Percentiles rank a stretch among this genome's conserved stretches.
phyloP scores from a whole-genome alignment of 1,140 invertebrate genomes.

The Calosoma granatense region DNA sequence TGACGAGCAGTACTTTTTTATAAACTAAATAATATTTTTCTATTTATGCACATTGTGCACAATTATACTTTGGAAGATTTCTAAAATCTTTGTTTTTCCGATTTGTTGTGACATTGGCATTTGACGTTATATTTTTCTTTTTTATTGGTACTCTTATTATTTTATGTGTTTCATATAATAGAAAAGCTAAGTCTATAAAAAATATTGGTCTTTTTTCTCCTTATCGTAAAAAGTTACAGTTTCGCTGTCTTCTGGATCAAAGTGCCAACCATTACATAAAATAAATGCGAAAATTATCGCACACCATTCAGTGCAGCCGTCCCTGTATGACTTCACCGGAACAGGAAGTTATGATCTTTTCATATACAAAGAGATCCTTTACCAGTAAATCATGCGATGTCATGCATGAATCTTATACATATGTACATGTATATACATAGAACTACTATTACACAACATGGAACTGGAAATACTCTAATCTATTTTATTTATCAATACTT shows the following conservation, averaged over 20 bases:
- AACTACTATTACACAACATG: constrained; percentile 14
- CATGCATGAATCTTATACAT: constrained; percentile 11
- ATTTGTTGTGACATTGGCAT: too few species aligned
- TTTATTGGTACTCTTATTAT: too few species aligned
- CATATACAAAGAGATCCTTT: constrained; percentile 1
- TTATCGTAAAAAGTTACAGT: not conserved
- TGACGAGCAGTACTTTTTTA: not conserved
- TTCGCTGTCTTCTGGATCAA: constrained; percentile 3
- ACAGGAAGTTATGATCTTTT: constrained; percentile 11
- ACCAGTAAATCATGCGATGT: constrained; percentile 9
- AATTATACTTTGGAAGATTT: too few species aligned
- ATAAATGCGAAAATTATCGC: constrained; percentile 13
- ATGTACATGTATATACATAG: not conserved
- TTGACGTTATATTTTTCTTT: too few species aligned
- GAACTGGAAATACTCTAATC: constrained; percentile 22
- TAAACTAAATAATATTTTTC: too few species aligned
- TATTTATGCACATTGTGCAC: too few species aligned
- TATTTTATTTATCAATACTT: too few species aligned
- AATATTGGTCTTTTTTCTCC: not conserved
- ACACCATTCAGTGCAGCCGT: constrained; percentile 12
- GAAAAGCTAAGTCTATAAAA: not conserved
- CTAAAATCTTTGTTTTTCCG: too few species aligned
- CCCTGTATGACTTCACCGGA: not conserved
- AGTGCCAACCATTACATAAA: constrained; percentile 3
- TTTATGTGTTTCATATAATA: too few species aligned